A percentile compares a stretch with the other conserved stretches of the same genome.
phyloP scores from a whole-genome alignment of 2,888 invertebrate genomes.

The Lysandra bellargus region DNA sequence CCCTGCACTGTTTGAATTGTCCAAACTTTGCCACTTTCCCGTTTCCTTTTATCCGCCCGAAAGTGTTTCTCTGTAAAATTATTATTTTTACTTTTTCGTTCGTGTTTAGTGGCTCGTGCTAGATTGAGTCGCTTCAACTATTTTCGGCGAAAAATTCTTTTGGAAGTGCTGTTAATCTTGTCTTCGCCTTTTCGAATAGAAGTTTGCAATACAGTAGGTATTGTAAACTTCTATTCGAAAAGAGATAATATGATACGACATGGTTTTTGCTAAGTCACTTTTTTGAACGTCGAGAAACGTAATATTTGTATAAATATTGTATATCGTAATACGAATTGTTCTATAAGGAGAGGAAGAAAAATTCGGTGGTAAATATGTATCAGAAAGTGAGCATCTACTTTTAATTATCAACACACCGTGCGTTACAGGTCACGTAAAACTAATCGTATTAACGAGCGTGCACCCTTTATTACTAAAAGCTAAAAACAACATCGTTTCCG shows the following conservation, averaged over 20 bases:
- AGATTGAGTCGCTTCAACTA: slow-evolving; percentile 50
- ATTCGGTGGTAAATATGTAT: no score
- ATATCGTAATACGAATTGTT: no score
- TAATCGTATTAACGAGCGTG: slow-evolving; percentile 44
- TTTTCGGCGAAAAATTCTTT: slow-evolving; percentile 49
- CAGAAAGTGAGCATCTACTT: background rate
- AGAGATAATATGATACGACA: no score
- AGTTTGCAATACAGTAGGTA: background rate
- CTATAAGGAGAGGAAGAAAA: no score
- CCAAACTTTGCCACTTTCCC: slow-evolving; percentile 73
- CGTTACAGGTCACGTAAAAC: slow-evolving; percentile 33
- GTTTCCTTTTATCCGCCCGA: slow-evolving; percentile 72
- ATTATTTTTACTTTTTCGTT: slow-evolving; percentile 64
- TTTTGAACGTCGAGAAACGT: no score
- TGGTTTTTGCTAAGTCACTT: no score
- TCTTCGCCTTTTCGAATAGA: background rate
- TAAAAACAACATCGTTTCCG: slow-evolving; percentile 53
- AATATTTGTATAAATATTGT: no score
- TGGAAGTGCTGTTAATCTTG: slow-evolving; percentile 45
- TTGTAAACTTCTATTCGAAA: no score
- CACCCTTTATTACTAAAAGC: slow-evolving; percentile 52
- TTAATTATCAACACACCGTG: background rate
- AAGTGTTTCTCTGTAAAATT: slow-evolving; percentile 73
- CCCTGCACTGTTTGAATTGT: slow-evolving; percentile 66
- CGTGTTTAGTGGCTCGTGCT: slow-evolving; percentile 63